Evolutionary conservation across 2,888 invertebrate species (phyloP).

Genomic region (Eupithecia centaureata): DNA sequence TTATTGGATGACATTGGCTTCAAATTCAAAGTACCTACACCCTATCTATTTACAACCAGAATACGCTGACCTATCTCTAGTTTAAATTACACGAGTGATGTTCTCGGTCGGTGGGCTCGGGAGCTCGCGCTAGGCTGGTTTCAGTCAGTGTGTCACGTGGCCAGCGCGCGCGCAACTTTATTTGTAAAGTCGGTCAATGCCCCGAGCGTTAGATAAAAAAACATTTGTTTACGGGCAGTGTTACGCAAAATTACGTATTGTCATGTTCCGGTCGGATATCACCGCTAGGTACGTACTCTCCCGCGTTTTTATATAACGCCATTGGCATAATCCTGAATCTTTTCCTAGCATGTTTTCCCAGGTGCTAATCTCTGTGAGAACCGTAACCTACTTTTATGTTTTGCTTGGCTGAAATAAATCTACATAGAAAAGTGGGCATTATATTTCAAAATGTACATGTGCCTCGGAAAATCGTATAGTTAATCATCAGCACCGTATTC

Average conservation of each 20-base stretch:
- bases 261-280: conserved; percentile 59
- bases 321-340: conserved; percentile 11
- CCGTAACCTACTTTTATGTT: conserved; percentile 14
- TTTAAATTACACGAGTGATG: neutral
- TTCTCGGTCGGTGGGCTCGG: conserved; percentile 8
- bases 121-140: conserved; percentile 52
- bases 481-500: no score
- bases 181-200: conserved; percentile 83
- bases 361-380: conserved; percentile 7
- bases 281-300: conserved; percentile 41
- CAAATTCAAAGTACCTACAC: conserved; percentile 68
- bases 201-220: conserved; percentile 81
- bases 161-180: conserved; percentile 77
- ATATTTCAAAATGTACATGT: neutral
- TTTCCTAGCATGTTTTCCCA: conserved; percentile 14
- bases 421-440: conserved; percentile 2
- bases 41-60: conserved; percentile 57
- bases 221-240: conserved; percentile 76
- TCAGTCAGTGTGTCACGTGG: conserved; percentile 78
- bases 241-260: conserved; percentile 75
- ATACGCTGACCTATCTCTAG: conserved; percentile 43
- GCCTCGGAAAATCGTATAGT: neutral
- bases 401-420: conserved; percentile 15
- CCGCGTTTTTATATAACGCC: conserved; percentile 31
- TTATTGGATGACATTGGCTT: conserved; percentile 73